Percentiles rank a stretch among this genome's conserved stretches.
Conservation (phyloP, 2,888 invertebrate genomes). For the Meta bourneti region DNA sequence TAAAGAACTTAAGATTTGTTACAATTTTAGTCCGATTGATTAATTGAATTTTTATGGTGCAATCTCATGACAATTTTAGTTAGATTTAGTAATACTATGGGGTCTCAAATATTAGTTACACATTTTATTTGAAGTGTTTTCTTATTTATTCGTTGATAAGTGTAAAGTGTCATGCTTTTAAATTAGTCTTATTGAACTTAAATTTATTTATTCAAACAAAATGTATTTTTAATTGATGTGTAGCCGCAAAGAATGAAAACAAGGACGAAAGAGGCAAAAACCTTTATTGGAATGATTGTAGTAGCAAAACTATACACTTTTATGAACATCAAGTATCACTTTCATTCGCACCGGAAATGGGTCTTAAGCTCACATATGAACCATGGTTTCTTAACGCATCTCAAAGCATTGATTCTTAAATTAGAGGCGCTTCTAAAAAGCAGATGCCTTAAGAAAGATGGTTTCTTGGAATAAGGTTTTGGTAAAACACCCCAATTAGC, state of each 20-base stretch:
- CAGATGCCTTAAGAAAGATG: slow-evolving; percentile 25
- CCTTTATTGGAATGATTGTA: slow-evolving; percentile 67
- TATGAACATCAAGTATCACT: slow-evolving; percentile 75
- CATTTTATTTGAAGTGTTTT: too few relatives aligned
- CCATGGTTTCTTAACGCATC: slow-evolving; percentile 29
- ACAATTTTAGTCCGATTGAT: too few relatives aligned
- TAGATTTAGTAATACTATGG: too few relatives aligned
- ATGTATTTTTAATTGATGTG: neutral
- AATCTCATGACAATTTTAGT: too few relatives aligned
- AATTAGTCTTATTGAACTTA: too few relatives aligned
- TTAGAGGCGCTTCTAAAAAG: neutral
- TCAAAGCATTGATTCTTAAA: slow-evolving; percentile 2
- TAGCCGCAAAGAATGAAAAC: neutral
- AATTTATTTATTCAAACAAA: too few relatives aligned
- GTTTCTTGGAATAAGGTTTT: slow-evolving; percentile 45
- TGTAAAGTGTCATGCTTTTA: too few relatives aligned
- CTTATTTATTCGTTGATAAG: too few relatives aligned
- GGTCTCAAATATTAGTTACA: too few relatives aligned
- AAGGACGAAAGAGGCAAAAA: slow-evolving; percentile 25
- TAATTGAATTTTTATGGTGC: too few relatives aligned
- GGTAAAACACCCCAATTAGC: slow-evolving; percentile 69
- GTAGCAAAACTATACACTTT: slow-evolving; percentile 75
- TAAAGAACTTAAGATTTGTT: too few relatives aligned
- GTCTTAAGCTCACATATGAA: slow-evolving; percentile 64
- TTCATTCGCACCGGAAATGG: slow-evolving; percentile 67